phyloP scores from a whole-genome alignment of 2,797 vertebrate species.

The Crypturellus tataupa region DNA sequence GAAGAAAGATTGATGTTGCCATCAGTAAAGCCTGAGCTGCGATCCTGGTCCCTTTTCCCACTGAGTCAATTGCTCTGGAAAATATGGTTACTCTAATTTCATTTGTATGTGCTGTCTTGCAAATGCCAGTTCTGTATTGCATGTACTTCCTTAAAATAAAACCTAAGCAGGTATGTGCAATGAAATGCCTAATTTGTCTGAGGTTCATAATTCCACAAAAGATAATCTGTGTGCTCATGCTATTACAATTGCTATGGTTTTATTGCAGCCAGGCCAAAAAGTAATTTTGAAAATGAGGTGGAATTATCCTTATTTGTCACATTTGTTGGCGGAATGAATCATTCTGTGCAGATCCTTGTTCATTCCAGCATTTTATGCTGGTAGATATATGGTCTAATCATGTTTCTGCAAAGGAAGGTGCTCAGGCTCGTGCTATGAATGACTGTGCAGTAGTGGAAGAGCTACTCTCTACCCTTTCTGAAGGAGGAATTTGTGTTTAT shows the following conservation, averaged over 20 bases:
- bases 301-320: constrained; percentile 48
- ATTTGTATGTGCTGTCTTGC: background rate
- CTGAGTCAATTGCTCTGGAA: background rate
- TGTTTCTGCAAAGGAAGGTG: constrained; percentile 18
- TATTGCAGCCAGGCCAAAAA: constrained; percentile 35
- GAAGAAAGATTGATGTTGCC: rapidly evolving
- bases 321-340: constrained; percentile 36
- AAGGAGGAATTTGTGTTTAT: constrained; percentile 13
- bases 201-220: background rate
- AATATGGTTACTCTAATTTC: background rate
- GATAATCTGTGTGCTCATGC: background rate
- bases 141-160: background rate
- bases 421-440: background rate
- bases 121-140: rapidly evolving
- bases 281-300: background rate
- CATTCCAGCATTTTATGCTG: background rate
- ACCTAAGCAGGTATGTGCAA: background rate
- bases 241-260: background rate
- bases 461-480: background rate
- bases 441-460: background rate
- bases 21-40: background rate
- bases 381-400: constrained; percentile 26
- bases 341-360: background rate
- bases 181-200: background rate
- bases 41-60: background rate